Conservation (phyloP, 2,888 invertebrate species). For the Cephus rjabovi region DNA sequence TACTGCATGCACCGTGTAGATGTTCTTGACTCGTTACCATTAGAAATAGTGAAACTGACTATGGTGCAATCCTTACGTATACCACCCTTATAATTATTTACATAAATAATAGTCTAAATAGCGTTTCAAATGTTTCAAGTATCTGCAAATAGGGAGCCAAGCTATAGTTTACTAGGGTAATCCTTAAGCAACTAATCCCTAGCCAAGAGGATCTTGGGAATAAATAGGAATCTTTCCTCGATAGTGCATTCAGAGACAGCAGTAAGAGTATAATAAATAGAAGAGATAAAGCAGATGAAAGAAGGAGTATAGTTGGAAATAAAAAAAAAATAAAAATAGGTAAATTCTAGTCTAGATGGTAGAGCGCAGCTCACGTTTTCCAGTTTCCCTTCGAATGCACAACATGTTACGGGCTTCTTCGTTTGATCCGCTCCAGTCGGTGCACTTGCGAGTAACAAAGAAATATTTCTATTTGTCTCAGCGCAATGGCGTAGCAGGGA, state of each 20-base stretch:
- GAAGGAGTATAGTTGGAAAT: neutral
- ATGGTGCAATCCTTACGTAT: neutral
- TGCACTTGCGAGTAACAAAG: neutral
- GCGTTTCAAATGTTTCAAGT: neutral
- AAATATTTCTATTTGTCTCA: neutral
- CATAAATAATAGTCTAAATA: neutral
- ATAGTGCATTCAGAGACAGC: neutral
- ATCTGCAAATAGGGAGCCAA: neutral
- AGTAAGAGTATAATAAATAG: neutral
- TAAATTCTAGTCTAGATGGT: neutral
- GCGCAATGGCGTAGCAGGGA: neutral
- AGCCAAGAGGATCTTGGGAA: neutral
- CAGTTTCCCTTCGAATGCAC: neutral
- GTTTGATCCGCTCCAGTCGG: slow-evolving; percentile 1
- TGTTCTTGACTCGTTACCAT: neutral
- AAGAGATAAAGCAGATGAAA: neutral
- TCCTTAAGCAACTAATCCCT: neutral
- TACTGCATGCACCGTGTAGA: neutral
- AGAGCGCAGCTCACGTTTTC: neutral
- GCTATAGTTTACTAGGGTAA: neutral
- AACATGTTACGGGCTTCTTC: neutral
- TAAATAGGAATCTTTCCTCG: neutral
- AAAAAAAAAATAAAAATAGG: neutral
- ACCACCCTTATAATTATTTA: neutral
- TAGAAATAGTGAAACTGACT: neutral